Conservation (phyloP, 1,140 invertebrate genomes). For the Drosophila sp. region DNA sequence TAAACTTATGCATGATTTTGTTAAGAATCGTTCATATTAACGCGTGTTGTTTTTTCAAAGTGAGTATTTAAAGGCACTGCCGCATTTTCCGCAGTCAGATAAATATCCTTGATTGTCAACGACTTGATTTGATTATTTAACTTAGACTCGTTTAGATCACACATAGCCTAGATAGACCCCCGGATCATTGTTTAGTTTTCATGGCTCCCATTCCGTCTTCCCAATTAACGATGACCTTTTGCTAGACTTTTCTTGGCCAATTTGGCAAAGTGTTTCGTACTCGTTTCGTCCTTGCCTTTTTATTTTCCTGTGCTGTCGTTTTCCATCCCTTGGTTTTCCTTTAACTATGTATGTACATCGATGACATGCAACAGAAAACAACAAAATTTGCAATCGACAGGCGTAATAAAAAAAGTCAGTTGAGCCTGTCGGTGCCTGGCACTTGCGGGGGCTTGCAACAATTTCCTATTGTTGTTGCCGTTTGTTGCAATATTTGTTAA, state of each 20-base stretch:
- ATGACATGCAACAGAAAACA: conserved; percentile 57
- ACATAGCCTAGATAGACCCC: background rate
- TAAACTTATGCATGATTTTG: too few species aligned
- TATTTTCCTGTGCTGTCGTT: background rate
- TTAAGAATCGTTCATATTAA: too few species aligned
- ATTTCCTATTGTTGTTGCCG: conserved; percentile 29
- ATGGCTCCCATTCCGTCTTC: background rate
- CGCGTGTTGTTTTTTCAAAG: too few species aligned
- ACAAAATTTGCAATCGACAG: conserved; percentile 66
- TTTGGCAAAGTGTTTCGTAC: conserved; percentile 75
- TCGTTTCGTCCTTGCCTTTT: conserved; percentile 20
- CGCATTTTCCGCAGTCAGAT: too few species aligned
- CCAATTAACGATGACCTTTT: conserved; percentile 36
- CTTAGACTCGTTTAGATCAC: too few species aligned
- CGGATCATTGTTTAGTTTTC: background rate
- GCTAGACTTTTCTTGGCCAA: conserved; percentile 66
- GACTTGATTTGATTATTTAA: too few species aligned
- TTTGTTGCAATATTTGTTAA: conserved; percentile 47
- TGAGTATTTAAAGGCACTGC: too few species aligned
- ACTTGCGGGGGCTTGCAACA: conserved; percentile 50
- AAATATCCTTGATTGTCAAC: too few species aligned
- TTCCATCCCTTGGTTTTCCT: background rate
- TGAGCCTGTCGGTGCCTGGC: conserved; percentile 59
- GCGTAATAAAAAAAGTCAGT: conserved; percentile 68
- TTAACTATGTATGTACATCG: conserved; percentile 3